Evolutionary conservation across 2,888 invertebrate genomes (phyloP).

Genomic region (Odontomyia ornata): DNA sequence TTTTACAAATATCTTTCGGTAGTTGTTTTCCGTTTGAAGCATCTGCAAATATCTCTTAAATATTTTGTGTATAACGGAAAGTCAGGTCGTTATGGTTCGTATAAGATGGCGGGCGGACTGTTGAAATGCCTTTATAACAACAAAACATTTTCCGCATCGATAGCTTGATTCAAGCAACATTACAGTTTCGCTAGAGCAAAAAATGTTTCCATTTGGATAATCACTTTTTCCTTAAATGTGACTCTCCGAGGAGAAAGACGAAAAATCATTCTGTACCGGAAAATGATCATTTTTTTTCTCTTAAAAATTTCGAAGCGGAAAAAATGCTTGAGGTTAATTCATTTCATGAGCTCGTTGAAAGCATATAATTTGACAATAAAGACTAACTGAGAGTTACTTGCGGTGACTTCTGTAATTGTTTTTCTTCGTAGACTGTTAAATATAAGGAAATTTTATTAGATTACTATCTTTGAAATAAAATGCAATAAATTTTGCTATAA

Average conservation of each 20-base stretch:
- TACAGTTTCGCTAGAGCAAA: background rate
- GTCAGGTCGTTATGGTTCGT: background rate
- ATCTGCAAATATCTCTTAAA: background rate
- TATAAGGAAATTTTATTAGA: no score
- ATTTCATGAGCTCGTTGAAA: no score
- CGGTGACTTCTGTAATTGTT: no score
- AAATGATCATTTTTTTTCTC: background rate
- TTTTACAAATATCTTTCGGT: background rate
- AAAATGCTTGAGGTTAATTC: no score
- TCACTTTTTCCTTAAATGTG: background rate
- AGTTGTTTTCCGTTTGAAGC: background rate
- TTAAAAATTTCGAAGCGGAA: no score
- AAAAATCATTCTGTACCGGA: background rate
- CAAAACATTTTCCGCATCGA: background rate
- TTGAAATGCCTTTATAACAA: background rate
- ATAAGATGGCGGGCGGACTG: background rate
- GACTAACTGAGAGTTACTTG: no score
- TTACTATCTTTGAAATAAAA: no score
- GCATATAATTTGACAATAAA: no score
- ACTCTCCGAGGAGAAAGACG: no score
- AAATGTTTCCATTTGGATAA: slow-evolving; percentile 15
- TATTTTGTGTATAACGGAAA: background rate
- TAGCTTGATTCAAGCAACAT: background rate
- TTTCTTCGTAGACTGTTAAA: no score
- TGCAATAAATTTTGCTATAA: no score